Conservation (phyloP, 2,888 invertebrate genomes). For the Megamerina dolium region DNA sequence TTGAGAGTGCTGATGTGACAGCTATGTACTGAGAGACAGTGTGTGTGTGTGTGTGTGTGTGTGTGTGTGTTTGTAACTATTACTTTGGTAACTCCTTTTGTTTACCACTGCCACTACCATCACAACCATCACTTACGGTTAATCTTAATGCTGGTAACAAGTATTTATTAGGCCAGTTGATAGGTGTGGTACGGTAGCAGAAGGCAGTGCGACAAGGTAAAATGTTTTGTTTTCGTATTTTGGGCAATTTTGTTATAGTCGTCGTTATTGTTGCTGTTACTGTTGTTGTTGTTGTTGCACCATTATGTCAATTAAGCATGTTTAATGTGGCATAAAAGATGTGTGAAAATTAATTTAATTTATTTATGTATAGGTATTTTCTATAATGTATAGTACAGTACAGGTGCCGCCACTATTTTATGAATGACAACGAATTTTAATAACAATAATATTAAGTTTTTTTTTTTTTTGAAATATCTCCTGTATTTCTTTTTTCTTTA, state of each 20-base stretch:
- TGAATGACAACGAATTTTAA: too few relatives aligned
- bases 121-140: too few relatives aligned
- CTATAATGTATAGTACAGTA: too few relatives aligned
- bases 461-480: too few relatives aligned
- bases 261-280: too few relatives aligned
- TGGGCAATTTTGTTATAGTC: constrained; percentile 27
- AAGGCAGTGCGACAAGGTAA: constrained; percentile 9
- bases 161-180: background rate
- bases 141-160: constrained; percentile 7
- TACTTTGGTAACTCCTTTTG: background rate
- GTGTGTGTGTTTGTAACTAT: background rate
- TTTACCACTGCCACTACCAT: too few relatives aligned
- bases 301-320: constrained; percentile 30
- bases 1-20: constrained; percentile 24
- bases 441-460: too few relatives aligned
- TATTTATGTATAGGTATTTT: too few relatives aligned
- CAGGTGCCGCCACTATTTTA: too few relatives aligned
- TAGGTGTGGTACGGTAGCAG: constrained; percentile 7
- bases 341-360: constrained; percentile 26
- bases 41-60: background rate
- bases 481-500: too few relatives aligned
- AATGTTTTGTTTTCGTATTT: constrained; percentile 18
- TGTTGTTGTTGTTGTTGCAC: too few relatives aligned
- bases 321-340: constrained; percentile 27
- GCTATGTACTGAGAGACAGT: too few relatives aligned